Evolutionary conservation across 2,797 vertebrate genomes (phyloP).

Genomic region (Morelia viridis): DNA sequence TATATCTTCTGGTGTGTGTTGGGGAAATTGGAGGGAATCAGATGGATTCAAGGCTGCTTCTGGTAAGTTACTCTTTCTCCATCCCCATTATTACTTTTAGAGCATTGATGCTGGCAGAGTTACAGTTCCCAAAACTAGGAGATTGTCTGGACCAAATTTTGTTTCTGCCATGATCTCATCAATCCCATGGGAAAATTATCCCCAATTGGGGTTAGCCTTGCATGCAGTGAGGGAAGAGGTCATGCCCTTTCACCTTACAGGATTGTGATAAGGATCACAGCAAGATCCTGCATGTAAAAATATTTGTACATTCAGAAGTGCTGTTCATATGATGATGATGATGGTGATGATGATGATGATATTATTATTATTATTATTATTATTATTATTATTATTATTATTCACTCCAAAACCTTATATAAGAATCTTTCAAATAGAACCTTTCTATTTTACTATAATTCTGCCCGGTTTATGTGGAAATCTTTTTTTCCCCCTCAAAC

Average conservation of each 20-base stretch:
- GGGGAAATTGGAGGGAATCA: not conserved
- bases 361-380: not conserved
- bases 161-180: not conserved
- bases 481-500: no score
- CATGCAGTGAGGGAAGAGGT: not conserved
- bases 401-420: not conserved
- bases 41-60: not conserved
- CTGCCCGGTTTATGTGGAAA: not conserved
- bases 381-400: not conserved
- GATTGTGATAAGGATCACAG: not conserved
- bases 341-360: no score
- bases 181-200: not conserved
- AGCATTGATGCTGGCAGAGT: not conserved
- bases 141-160: not conserved
- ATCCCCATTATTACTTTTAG: not conserved
- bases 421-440: not conserved
- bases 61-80: not conserved
- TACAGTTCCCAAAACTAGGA: not conserved
- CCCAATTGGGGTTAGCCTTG: not conserved
- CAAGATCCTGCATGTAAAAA: not conserved
- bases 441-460: not conserved
- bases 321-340: not conserved
- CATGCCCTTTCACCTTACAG: not conserved
- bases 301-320: not conserved
- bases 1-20: not conserved